Percentiles rank a stretch among this genome's conserved stretches.
These are phyloP conservation scores for Ceuthmochares aereus DNA, from an alignment of 2,113 vertebrate genomes.

Conservation along the genomic window DNA sequence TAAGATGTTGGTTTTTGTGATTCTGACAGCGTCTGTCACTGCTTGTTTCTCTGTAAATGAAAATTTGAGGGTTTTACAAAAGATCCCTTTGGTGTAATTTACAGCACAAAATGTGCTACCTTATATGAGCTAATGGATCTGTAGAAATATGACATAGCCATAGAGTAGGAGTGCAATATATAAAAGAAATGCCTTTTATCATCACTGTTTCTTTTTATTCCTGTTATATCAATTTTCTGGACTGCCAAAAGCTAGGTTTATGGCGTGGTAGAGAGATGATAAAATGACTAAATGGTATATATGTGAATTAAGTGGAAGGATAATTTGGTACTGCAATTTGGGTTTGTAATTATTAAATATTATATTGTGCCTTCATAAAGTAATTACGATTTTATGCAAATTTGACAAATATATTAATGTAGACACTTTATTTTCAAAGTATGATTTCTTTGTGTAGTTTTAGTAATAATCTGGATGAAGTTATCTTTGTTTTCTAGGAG, in stretches of 20 bases:
- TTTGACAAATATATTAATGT: neutral
- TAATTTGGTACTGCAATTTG: conserved; percentile 13
- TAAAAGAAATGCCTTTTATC: neutral
- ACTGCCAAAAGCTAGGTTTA: neutral
- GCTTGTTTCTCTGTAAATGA: neutral
- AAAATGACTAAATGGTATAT: neutral
- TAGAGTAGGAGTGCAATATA: neutral
- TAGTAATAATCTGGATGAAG: neutral
- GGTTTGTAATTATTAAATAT: conserved; percentile 31
- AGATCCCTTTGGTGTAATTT: neutral
- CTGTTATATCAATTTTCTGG: neutral
- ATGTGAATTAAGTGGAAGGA: neutral
- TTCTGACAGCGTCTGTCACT: neutral
- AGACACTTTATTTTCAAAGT: neutral
- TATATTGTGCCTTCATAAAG: conserved; percentile 12
- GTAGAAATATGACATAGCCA: neutral
- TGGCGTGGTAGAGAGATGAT: neutral
- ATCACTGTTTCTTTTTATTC: neutral
- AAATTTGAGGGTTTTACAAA: neutral
- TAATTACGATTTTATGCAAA: conserved; percentile 27
- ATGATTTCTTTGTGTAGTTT: neutral
- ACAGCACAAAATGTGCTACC: neutral
- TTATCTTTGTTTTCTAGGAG: neutral
- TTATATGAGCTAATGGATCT: neutral
- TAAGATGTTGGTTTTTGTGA: neutral